These are phyloP conservation scores for Ceyx cyanopectus DNA, from an alignment of 2,113 vertebrate genomes.

Conservation along the genomic window DNA sequence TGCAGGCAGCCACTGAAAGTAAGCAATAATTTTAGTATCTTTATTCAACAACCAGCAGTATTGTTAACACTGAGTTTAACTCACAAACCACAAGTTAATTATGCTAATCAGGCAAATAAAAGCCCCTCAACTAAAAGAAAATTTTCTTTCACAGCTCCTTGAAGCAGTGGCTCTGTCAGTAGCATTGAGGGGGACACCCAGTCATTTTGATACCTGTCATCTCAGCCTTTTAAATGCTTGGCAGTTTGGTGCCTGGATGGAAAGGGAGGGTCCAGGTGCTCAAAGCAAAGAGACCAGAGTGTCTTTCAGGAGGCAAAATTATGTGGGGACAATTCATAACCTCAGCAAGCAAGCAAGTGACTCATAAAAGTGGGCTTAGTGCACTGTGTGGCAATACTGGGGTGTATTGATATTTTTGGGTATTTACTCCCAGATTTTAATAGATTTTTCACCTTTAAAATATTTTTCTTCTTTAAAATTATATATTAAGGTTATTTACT, in stretches of 20 bases:
- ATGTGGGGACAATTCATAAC: neutral
- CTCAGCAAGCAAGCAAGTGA: accelerated
- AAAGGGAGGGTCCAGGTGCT: neutral
- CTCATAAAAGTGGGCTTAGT: neutral
- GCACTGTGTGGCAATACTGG: neutral
- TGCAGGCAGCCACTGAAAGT: neutral
- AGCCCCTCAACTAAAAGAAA: neutral
- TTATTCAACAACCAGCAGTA: neutral
- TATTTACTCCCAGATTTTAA: neutral
- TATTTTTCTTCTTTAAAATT: neutral
- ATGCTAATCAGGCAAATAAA: neutral
- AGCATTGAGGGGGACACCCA: accelerated
- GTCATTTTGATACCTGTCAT: neutral
- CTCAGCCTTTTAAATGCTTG: accelerated
- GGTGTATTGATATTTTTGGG: neutral
- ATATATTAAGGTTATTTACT: neutral
- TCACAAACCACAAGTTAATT: neutral
- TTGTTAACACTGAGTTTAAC: neutral
- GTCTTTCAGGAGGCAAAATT: neutral
- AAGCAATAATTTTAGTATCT: neutral
- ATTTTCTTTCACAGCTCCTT: neutral
- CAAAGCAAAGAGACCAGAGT: neutral
- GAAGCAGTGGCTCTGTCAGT: neutral
- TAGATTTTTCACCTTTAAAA: neutral
- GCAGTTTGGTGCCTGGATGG: neutral